Conservation (phyloP, 2,113 vertebrate species). For the Scomber scombrus region DNA sequence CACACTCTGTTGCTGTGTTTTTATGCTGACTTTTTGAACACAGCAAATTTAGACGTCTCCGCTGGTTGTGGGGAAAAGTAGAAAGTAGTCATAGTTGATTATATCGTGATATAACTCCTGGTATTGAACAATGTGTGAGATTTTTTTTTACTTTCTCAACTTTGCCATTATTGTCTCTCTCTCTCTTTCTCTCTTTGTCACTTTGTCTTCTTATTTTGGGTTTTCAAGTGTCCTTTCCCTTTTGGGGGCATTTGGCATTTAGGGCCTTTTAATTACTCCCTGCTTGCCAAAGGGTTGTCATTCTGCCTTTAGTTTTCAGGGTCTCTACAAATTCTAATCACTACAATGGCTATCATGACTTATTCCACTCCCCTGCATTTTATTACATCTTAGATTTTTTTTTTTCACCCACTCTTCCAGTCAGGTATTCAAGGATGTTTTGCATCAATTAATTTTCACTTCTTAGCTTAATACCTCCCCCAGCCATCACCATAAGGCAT, state of each 20-base stretch:
- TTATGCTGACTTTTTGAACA: background rate
- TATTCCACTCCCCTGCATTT: constrained; percentile 39
- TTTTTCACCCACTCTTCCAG: background rate
- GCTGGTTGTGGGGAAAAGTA: background rate
- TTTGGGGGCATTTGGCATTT: constrained; percentile 83
- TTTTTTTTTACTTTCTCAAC: constrained; percentile 7
- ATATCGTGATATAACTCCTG: background rate
- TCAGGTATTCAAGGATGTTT: constrained; percentile 56
- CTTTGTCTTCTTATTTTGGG: constrained; percentile 49
- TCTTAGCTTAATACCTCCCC: constrained; percentile 70
- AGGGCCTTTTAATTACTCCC: constrained; percentile 89
- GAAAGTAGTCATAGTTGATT: background rate
- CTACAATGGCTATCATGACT: constrained; percentile 56
- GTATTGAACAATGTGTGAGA: background rate
- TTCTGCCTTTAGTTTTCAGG: constrained; percentile 84
- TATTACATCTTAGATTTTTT: constrained; percentile 13
- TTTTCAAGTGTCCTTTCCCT: constrained; percentile 88
- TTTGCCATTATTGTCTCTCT: constrained; percentile 1
- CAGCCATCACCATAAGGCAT: constrained; percentile 48
- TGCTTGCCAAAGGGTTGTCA: constrained; percentile 85
- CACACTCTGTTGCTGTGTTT: background rate
- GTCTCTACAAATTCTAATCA: constrained; percentile 73
- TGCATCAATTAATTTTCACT: constrained; percentile 58
- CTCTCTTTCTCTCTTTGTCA: constrained; percentile 21
- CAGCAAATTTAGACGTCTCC: background rate